phyloP scores from a whole-genome alignment of 1,140 invertebrate species.

The Polypedilum pembai region DNA sequence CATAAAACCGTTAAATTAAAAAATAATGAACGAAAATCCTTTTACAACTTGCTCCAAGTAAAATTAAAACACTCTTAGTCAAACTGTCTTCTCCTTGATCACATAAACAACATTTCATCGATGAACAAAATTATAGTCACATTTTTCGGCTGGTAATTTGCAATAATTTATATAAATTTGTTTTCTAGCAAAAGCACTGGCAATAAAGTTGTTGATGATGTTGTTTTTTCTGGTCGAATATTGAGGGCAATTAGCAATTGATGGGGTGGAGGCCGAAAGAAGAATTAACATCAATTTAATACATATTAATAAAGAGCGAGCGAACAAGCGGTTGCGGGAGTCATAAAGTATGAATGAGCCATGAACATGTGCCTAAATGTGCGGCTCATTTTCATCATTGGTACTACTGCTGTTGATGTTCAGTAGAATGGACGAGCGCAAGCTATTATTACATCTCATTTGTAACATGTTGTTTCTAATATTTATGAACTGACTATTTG shows the following conservation, averaged over 20 bases:
- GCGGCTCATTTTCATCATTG: not conserved
- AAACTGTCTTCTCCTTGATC: not conserved
- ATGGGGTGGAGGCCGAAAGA: not conserved
- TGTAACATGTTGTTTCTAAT: slow-evolving; percentile 13
- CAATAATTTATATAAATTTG: not conserved
- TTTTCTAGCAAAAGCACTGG: not conserved
- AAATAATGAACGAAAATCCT: too few relatives aligned
- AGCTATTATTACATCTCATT: slow-evolving; percentile 9
- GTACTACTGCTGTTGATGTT: not conserved
- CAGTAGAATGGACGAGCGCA: too few relatives aligned
- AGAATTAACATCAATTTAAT: slow-evolving; percentile 14
- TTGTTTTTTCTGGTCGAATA: not conserved
- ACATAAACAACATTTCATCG: not conserved
- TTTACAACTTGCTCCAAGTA: too few relatives aligned
- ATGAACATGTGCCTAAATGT: not conserved
- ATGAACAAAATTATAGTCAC: not conserved
- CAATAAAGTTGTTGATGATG: not conserved
- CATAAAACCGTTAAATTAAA: too few relatives aligned
- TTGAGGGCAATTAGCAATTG: not conserved
- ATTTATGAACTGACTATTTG: slow-evolving; percentile 18
- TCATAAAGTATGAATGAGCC: too few relatives aligned
- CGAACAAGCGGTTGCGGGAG: too few relatives aligned
- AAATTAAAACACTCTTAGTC: too few relatives aligned
- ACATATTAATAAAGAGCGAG: slow-evolving; percentile 12
- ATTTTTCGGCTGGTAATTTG: not conserved